Evolutionary conservation across 2,113 vertebrate genomes (phyloP), one percentile per base, ranked within the genome.

Genomic region (Corydoras sp.): DNA sequence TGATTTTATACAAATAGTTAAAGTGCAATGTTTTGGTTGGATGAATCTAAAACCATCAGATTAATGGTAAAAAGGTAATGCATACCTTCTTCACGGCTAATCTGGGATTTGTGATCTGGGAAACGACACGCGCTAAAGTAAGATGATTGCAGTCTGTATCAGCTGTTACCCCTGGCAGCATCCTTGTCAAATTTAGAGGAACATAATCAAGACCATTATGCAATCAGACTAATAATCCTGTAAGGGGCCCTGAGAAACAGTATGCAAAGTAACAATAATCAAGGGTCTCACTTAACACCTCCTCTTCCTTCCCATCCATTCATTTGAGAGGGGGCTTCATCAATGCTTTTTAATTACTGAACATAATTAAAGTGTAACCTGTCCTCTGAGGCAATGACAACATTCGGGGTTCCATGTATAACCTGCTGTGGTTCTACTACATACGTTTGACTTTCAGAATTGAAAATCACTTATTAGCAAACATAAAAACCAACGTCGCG

Each of bases 171-270:
- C 51, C 43, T 54, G 53, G 68, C 72, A 72, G 72, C 69, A 10
- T 51, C 65, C 24, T n/a, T 53, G 49, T 64, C 35, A 71, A 71
- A 31, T 64, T 61, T 62, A 76, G 50, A 61, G 65, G 69, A 67
- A 32, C 56, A 10, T 71, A 62, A 82, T 77, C 69, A 65, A 55
- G 62, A 64, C 70, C 43, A 60, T 78, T 66, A 62, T 76, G 58
- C 73, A 77, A 79, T 80, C 75, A 74, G 62, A 60, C 73, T 66
- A 76, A 77, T 76, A 79, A 73, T 69, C 65, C 15, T 76, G 72
- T 76, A 72, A 65, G 29, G 65, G 62, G 62, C 43, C 24, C 69
- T 62, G 70, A 50, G 54, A 72, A 79, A 58, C 48, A 51, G 48
- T 59, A 71, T 72, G 62, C 71, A 69, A 71, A 65, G 66, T 53